Evolutionary conservation across 2,113 vertebrate genomes (phyloP).

Genomic region (Pogonocichla stellata): DNA sequence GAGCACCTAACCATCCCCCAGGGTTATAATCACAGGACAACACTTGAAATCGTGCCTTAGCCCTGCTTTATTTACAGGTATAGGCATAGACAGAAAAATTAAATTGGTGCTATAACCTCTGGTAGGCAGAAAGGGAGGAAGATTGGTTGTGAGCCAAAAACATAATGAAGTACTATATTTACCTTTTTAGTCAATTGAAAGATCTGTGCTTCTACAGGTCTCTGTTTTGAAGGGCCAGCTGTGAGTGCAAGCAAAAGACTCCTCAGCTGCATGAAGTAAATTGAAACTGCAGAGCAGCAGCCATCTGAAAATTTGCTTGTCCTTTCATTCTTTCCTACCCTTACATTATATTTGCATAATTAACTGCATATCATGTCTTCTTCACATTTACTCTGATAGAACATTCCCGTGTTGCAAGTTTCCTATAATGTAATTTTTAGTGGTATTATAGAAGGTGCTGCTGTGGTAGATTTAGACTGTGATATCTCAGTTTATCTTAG

Average conservation of each 20-base stretch:
- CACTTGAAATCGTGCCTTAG: background rate
- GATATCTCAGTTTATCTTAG: background rate
- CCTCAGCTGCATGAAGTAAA: background rate
- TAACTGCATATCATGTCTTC: background rate
- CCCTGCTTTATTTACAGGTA: background rate
- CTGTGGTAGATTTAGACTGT: background rate
- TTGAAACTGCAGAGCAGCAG: background rate
- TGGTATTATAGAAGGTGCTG: background rate
- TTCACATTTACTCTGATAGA: background rate
- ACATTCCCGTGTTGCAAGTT: background rate
- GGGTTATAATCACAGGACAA: background rate
- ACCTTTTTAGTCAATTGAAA: background rate
- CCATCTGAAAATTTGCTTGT: background rate
- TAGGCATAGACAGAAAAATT: background rate
- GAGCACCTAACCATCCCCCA: background rate
- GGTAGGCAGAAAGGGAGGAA: background rate
- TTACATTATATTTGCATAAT: background rate
- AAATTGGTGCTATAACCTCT: background rate
- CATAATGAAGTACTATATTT: rapidly evolving
- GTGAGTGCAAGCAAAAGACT: background rate
- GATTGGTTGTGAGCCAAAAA: background rate
- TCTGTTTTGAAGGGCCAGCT: background rate
- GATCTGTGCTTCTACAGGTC: background rate
- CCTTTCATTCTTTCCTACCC: background rate
- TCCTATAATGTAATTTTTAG: background rate